Evolutionary conservation across 2,113 vertebrate species (phyloP), one percentile per base, ranked within the genome.

Genomic region (Numida meleagris): DNA sequence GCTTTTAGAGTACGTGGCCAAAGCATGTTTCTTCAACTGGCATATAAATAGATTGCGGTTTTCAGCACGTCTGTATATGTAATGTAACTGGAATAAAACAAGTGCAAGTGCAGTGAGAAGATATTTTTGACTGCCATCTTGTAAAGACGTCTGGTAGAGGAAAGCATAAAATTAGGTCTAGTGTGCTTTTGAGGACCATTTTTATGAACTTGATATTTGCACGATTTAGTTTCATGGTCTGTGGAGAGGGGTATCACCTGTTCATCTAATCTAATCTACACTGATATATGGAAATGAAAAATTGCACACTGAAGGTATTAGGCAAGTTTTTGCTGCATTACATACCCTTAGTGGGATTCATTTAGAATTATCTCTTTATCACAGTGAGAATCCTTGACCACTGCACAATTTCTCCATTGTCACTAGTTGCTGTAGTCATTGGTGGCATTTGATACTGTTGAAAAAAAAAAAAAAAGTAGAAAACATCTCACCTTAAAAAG

Each of bases 121-220:
- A 83, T 95, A 92, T 89, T 94, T 95, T 94, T 94, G 53, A 75
- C 58, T 58, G 58, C 29, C 45, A 42, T 82, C 63, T 96, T 91
- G 42, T 25, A 78, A 89, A 88, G 36, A 51, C 0, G 7, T 65
- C 48, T 84, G 16, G 36, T 24, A 81, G 9, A 87, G 24, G 19
- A 58, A 93, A 93, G 8, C 5, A 90, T 66, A 33, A 86, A 90
- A 3, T 59, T 40, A 43, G 19, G 29, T 70, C 72, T 88, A 76
- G 9, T 73, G 67, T 48, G 40, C 11, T 24, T 91, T 70, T 68
- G 40, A 90, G 76, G 33, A 62, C 6, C 14, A 62, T 68, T 87
- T 76, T 80, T 77, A 46, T 58, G 43, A 83, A 53, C 53, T 51
- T 82, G 17, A 55, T 76, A 4, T 7, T 12, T 82, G n/a, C 10